phyloP scores from a whole-genome alignment of 92 coral and sea anemone species.

The Epizoanthus scotinus region DNA sequence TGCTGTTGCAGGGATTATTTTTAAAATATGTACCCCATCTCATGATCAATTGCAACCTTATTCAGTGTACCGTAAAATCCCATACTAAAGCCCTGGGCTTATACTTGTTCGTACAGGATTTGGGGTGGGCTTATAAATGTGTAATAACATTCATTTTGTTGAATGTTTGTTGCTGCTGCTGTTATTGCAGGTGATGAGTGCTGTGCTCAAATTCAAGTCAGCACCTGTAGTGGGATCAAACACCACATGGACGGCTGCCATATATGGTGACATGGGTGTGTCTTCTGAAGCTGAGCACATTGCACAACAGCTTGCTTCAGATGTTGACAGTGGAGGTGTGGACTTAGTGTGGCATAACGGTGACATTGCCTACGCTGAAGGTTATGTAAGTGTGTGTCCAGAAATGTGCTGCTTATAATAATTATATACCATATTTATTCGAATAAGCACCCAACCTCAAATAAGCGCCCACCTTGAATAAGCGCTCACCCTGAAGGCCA shows the following conservation, averaged over 20 bases:
- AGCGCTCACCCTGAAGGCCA: too few relatives aligned
- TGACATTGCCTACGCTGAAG: conserved; percentile 80
- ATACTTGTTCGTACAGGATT: too few relatives aligned
- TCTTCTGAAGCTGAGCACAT: conserved; percentile 64
- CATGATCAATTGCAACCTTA: too few relatives aligned
- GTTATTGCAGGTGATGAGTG: conserved; percentile 66
- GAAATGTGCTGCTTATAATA: neutral
- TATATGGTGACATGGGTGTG: conserved; percentile 93
- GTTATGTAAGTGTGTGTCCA: conserved; percentile 60
- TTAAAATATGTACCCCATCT: too few relatives aligned
- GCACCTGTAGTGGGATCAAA: conserved; percentile 67
- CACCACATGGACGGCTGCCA: conserved; percentile 59
- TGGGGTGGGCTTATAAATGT: too few relatives aligned
- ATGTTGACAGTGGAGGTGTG: conserved; percentile 62
- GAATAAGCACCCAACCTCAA: too few relatives aligned
- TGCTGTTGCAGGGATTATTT: too few relatives aligned
- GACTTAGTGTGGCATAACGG: conserved; percentile 83
- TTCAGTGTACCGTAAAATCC: too few relatives aligned
- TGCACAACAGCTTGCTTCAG: conserved; percentile 67
- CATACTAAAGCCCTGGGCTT: too few relatives aligned
- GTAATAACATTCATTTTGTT: too few relatives aligned
- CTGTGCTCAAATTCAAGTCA: conserved; percentile 42
- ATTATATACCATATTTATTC: too few relatives aligned
- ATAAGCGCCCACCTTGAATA: too few relatives aligned
- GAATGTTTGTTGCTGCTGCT: neutral